Percentiles rank a stretch among this genome's conserved stretches.
Evolutionary conservation across 2,113 vertebrate genomes (phyloP).

Genomic region (Chamaetylas fuelleborni): DNA sequence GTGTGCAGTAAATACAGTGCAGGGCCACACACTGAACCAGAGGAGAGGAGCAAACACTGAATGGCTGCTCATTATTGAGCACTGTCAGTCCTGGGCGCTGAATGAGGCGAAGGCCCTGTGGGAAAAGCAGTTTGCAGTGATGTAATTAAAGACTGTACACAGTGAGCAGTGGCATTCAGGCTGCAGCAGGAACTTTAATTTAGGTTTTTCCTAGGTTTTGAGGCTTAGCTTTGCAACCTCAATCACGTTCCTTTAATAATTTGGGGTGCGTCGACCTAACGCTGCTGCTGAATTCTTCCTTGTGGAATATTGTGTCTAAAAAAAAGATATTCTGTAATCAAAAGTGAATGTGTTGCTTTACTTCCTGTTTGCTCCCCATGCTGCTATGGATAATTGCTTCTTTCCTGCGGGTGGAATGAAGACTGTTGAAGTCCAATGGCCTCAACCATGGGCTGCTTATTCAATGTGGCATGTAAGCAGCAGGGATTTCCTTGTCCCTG

Average conservation of each 20-base stretch:
- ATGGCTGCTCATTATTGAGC: conserved; percentile 52
- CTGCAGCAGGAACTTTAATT: neutral
- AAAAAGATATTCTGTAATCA: neutral
- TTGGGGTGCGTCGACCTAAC: neutral
- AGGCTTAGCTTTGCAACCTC: conserved; percentile 14
- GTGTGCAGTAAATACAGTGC: neutral
- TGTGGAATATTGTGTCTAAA: neutral
- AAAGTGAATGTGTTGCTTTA: conserved; percentile 1
- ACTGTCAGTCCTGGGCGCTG: neutral
- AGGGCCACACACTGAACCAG: conserved; percentile 16
- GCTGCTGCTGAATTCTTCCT: neutral
- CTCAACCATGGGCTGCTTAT: conserved; percentile 53
- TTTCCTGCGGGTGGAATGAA: conserved; percentile 45
- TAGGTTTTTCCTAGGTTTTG: neutral
- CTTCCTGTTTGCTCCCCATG: conserved; percentile 47
- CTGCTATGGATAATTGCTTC: conserved; percentile 3
- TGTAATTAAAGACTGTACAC: conserved; percentile 29
- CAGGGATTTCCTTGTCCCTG: conserved; percentile 67
- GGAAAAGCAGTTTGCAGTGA: conserved; percentile 36
- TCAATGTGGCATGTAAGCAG: conserved; percentile 61
- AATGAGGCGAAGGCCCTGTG: neutral
- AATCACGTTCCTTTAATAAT: neutral
- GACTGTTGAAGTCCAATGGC: conserved; percentile 32
- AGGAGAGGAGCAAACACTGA: conserved; percentile 7
- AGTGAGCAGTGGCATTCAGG: neutral